Base-by-base conservation (phyloP, 2,113 vertebrate genomes). In the Notothenia rossii region DNA sequence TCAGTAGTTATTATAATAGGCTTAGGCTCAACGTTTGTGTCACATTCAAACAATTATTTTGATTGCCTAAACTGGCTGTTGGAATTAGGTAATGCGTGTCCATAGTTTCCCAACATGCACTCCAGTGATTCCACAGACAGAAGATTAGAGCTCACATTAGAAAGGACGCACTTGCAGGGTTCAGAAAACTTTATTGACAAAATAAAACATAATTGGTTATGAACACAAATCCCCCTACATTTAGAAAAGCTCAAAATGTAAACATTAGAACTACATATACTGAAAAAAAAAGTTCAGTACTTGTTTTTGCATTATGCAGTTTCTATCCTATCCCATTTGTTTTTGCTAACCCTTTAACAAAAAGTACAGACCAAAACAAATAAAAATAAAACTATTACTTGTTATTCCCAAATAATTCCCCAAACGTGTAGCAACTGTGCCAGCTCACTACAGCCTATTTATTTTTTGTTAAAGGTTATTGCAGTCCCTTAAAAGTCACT, bases 121-220 rank as follows among this genome's bases (percentile, higher is more conserved):
- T 20, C 4, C 15, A 10, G 7, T 4, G 43, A 18, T 13, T 18
- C 20, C 20, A 25, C 22, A 33, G 36, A 55, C 11, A 50, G 10
- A 46, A 1, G 13, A 53, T 8, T 20, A 11, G 1, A 15, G 46
- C 43, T 43, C 10, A n/a, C 13, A 5, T 18, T 3, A 54, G 25
- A 48, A 55, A n/a, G 50, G 10, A 69, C 4, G 12, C 46, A 22
- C 65, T 50, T 17, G 7, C 1, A 55, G 43, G 33, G 64, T 87
- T 68, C 55, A 45, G 76, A n/a, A 76, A 54, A 84, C 81, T 92
- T 92, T 90, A 92, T 88, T 92, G 79, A 83, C 74, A 82, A 82
- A 74, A 66, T 2, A 72, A 48, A 76, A 1, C 3, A 13, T 40
- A 40, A 40, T 40, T 40, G 7, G 7, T 40, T 40, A 40, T 40